phyloP scores from a whole-genome alignment of 2,797 vertebrate genomes.

The Macroramphosus scolopax region DNA sequence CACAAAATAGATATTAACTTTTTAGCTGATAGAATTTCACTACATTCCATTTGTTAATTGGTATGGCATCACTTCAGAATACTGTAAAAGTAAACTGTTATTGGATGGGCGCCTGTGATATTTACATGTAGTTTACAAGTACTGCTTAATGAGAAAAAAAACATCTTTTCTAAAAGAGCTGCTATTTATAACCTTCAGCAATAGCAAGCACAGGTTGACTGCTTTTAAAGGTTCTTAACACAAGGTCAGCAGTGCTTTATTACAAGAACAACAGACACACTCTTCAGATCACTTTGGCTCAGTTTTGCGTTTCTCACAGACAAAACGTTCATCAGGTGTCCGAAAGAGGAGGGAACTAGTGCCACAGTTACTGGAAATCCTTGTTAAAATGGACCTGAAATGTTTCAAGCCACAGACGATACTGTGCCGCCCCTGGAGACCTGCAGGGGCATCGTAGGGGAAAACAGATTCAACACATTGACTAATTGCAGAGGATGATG shows the following conservation, averaged over 20 bases:
- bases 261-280: too few species aligned
- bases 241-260: constrained; percentile 26
- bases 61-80: constrained; percentile 28
- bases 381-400: constrained; percentile 7
- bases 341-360: constrained; percentile 18
- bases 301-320: constrained; percentile 14
- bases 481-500: constrained; percentile 1
- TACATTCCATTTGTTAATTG: constrained; percentile 35
- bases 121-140: constrained; percentile 12
- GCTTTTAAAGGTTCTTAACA: too few species aligned
- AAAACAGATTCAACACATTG: constrained; percentile 26
- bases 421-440: constrained; percentile 26
- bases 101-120: constrained; percentile 12
- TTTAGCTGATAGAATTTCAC: constrained; percentile 31
- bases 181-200: constrained; percentile 36
- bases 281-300: too few species aligned
- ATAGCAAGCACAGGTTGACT: constrained; percentile 16
- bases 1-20: constrained; percentile 22
- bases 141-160: constrained; percentile 38
- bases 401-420: constrained; percentile 3
- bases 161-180: constrained; percentile 26
- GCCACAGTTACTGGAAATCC: constrained; percentile 29
- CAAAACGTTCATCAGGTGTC: constrained; percentile 28
- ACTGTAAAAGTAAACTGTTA: constrained; percentile 19
- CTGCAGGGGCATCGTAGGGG: neutral